Percentiles rank a stretch among this genome's conserved stretches.
phyloP scores from a whole-genome alignment of 2,888 invertebrate species.

The Didymodactylos carnosus region DNA sequence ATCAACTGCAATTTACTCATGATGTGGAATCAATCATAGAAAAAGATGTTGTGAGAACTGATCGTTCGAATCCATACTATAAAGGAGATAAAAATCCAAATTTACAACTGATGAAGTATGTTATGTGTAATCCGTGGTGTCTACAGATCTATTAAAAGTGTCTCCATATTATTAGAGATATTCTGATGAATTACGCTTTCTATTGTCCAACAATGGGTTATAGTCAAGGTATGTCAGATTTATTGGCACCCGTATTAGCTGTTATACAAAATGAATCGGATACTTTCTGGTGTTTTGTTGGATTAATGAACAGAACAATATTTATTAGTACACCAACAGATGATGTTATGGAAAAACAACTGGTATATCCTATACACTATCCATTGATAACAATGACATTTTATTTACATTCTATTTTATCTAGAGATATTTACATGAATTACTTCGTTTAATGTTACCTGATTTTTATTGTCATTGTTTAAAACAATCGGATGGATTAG shows the following conservation, averaged over 20 bases:
- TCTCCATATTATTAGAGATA: not conserved
- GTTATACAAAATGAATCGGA: constrained; percentile 36
- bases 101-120: constrained; percentile 36
- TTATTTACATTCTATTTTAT: constrained; percentile 14
- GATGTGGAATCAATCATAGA: not conserved
- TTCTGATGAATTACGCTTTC: not conserved
- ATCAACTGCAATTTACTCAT: constrained; percentile 53
- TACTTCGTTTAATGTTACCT: constrained; percentile 71
- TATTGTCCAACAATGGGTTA: constrained; percentile 41
- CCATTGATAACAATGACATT: not conserved
- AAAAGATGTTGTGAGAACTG: constrained; percentile 39
- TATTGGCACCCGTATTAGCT: constrained; percentile 36
- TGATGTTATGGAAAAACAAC: constrained; percentile 68
- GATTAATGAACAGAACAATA: constrained; percentile 47
- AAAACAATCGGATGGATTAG: constrained; percentile 45
- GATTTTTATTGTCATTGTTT: constrained; percentile 65
- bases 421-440: constrained; percentile 58
- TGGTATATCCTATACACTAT: too few relatives aligned
- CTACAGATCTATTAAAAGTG: too few relatives aligned
- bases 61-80: constrained; percentile 37
- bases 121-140: too few relatives aligned
- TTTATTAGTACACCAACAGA: constrained; percentile 48
- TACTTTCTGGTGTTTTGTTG: constrained; percentile 38
- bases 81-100: constrained; percentile 38
- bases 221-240: constrained; percentile 40